Evolutionary conservation across 2,888 invertebrate species (phyloP).

Genomic region (Heteromurus nitidus): DNA sequence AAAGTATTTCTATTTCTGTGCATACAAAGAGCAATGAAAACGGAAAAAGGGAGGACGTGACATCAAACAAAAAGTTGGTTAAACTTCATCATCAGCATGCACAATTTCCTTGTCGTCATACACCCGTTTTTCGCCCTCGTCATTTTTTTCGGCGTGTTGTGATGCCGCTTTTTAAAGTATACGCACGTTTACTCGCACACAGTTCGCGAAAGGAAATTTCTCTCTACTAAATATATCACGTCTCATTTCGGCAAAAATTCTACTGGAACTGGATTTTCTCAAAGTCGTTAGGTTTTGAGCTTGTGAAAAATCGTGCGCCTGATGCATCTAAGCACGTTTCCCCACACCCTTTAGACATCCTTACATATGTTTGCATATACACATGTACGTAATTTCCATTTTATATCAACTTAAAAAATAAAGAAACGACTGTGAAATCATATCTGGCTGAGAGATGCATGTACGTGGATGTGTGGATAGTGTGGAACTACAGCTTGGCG

Average conservation of each 20-base stretch:
- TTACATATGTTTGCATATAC: background rate
- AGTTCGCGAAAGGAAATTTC: conserved; percentile 49
- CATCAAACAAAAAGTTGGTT: conserved; percentile 59
- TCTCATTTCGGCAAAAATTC: conserved; percentile 54
- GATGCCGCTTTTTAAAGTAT: conserved; percentile 51
- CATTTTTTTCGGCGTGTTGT: conserved; percentile 16
- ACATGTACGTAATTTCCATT: conserved; percentile 7
- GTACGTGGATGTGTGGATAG: background rate
- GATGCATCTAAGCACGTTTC: conserved; percentile 55
- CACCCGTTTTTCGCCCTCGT: conserved; percentile 8
- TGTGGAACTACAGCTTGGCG: background rate
- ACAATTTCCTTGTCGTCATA: conserved; percentile 28
- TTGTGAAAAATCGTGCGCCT: conserved; percentile 62
- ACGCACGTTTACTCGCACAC: conserved; percentile 50
- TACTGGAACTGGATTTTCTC: conserved; percentile 56
- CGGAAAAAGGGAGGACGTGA: conserved; percentile 47
- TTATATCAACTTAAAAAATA: background rate
- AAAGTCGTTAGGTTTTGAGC: conserved; percentile 57
- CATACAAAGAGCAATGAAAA: conserved; percentile 12
- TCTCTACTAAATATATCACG: conserved; percentile 57
- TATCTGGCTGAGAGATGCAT: background rate
- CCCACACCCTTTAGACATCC: background rate
- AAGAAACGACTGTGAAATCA: conserved; percentile 8
- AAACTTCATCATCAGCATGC: conserved; percentile 46
- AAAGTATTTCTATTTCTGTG: background rate